Evolutionary conservation across 2,113 vertebrate species (phyloP).

Genomic region (Lucifuga dentata): DNA sequence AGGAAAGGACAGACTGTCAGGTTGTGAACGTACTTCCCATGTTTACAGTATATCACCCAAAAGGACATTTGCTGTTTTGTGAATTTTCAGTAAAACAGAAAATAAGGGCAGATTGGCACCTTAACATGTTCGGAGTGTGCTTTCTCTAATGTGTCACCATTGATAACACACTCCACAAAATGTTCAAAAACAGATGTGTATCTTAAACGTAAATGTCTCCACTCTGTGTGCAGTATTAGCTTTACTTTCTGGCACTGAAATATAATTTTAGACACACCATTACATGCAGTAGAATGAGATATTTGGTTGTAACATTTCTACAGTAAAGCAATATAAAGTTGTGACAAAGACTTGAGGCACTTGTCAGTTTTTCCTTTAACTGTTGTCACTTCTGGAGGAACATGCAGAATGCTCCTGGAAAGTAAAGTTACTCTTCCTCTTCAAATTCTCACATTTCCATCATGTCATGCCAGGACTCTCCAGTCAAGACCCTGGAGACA

Average conservation of each 20-base stretch:
- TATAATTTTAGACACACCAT: too few species aligned
- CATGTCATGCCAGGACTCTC: constrained; percentile 45
- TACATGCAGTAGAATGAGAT: background rate
- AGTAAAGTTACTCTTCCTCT: constrained; percentile 1
- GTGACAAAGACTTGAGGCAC: too few species aligned
- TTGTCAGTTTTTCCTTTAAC: background rate
- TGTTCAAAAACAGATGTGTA: background rate
- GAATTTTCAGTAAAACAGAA: too few species aligned
- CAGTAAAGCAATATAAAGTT: too few species aligned
- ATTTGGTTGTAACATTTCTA: background rate
- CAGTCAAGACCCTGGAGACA: constrained; percentile 27
- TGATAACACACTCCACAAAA: background rate
- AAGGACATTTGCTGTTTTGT: too few species aligned
- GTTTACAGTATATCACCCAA: background rate
- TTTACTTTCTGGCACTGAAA: too few species aligned
- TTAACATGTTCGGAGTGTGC: too few species aligned
- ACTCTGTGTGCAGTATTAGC: background rate
- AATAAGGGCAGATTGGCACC: too few species aligned
- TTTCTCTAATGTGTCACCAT: background rate
- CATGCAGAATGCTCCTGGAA: constrained; percentile 24
- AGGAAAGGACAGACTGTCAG: constrained; percentile 3
- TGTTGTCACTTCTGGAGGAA: background rate
- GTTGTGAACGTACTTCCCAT: too few species aligned
- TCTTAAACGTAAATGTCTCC: background rate
- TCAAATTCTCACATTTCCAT: constrained; percentile 41